These are phyloP conservation scores for Terrapene triunguis DNA, from an alignment of 2,113 vertebrate genomes.

Conservation along the genomic window DNA sequence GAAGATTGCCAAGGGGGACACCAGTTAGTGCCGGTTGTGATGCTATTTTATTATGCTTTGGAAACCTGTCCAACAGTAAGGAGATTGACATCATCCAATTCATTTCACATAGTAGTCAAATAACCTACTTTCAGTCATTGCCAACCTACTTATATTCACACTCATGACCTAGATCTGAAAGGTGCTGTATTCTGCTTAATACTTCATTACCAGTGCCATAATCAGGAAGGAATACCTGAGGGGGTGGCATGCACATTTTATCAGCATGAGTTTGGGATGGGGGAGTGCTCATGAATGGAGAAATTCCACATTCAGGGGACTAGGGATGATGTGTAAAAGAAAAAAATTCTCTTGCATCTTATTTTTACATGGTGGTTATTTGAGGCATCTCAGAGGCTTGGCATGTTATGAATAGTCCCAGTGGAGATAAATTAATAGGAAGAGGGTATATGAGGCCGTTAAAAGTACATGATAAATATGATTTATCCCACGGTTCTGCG, in stretches of 20 bases:
- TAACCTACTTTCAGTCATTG: constrained; percentile 54
- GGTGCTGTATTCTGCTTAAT: background rate
- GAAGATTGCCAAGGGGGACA: constrained; percentile 35
- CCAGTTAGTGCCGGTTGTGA: constrained; percentile 34
- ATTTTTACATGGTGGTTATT: background rate
- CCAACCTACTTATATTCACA: constrained; percentile 67
- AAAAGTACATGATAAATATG: background rate
- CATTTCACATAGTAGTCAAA: constrained; percentile 29
- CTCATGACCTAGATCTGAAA: constrained; percentile 30
- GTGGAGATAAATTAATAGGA: background rate
- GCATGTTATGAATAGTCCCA: background rate
- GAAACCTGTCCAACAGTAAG: constrained; percentile 16
- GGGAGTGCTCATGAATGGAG: background rate
- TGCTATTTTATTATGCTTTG: background rate
- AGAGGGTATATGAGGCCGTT: background rate
- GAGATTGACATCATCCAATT: background rate
- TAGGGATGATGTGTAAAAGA: background rate
- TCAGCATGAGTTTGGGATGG: background rate
- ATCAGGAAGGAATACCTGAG: background rate
- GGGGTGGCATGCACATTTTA: accelerated
- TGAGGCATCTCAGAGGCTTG: background rate
- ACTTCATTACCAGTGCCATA: background rate
- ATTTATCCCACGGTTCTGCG: background rate
- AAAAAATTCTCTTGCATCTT: background rate
- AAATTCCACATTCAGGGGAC: background rate